phyloP scores from a whole-genome alignment of 2,888 invertebrate genomes.

The Archips xylosteana region DNA sequence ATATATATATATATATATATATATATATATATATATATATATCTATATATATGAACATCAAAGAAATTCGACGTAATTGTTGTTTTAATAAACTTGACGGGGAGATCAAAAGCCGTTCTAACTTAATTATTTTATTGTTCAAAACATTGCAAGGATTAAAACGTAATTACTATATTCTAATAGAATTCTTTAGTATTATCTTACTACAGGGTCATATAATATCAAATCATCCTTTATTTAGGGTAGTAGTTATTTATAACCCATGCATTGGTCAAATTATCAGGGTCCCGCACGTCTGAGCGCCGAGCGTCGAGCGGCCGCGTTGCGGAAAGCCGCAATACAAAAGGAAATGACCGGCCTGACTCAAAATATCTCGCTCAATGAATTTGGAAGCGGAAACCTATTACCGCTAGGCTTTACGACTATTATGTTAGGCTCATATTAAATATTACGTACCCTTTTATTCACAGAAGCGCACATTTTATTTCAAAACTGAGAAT shows the following conservation, averaged over 20 bases:
- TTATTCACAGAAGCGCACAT: not conserved
- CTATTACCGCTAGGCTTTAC: slow-evolving; percentile 13
- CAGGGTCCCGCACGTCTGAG: slow-evolving; percentile 7
- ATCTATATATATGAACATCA: no score
- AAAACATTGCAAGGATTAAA: not conserved
- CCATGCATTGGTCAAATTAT: slow-evolving; percentile 5
- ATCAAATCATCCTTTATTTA: not conserved
- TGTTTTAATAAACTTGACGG: not conserved
- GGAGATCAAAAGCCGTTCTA: not conserved
- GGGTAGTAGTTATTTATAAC: slow-evolving; percentile 8
- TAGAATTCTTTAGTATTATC: not conserved
- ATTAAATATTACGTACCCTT: slow-evolving; percentile 3
- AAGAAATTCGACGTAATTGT: not conserved
- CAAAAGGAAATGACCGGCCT: slow-evolving; percentile 11
- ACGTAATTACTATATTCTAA: not conserved
- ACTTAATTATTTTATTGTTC: not conserved
- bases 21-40: no score
- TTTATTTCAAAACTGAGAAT: not conserved
- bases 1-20: no score
- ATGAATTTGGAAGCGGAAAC: slow-evolving; percentile 16
- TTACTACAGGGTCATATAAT: not conserved
- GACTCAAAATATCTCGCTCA: slow-evolving; percentile 13
- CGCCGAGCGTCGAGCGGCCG: not conserved
- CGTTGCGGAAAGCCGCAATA: slow-evolving; percentile 18
- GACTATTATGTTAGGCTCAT: slow-evolving; percentile 9